Evolutionary conservation across 1,140 invertebrate species (phyloP).

Genomic region (Euglossa dilemma): DNA sequence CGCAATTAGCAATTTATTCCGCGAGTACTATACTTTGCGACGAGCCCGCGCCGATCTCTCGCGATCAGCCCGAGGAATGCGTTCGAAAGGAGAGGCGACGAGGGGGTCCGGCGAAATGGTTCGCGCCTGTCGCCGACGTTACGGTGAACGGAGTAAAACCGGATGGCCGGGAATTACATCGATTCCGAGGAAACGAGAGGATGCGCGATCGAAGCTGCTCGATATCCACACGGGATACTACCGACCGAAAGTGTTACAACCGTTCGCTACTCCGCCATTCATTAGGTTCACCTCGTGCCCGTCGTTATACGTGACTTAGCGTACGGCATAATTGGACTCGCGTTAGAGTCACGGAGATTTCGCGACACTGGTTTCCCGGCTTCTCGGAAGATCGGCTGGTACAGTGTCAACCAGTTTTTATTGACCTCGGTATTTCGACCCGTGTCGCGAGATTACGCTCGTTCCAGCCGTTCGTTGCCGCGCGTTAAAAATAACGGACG

Average conservation of each 20-base stretch:
- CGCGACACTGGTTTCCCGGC: neutral
- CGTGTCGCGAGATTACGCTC: neutral
- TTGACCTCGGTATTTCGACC: neutral
- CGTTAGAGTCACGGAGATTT: conserved; percentile 16
- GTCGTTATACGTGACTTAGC: conserved; percentile 22
- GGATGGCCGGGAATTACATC: conserved; percentile 19
- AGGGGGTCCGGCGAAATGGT: neutral
- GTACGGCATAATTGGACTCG: conserved; percentile 48
- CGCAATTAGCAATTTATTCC: conserved; percentile 25
- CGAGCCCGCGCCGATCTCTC: neutral
- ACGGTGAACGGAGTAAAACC: neutral
- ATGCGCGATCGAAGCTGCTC: neutral
- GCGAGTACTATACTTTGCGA: neutral
- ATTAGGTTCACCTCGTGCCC: conserved; percentile 39
- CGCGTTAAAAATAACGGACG: neutral
- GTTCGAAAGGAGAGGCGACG: neutral
- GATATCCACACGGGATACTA: conserved; percentile 23
- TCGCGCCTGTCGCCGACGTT: too few relatives aligned
- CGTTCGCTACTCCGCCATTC: conserved; percentile 54
- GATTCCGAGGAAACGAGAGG: conserved; percentile 48
- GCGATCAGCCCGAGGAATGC: neutral
- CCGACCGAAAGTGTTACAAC: conserved; percentile 13
- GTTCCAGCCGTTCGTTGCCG: neutral
- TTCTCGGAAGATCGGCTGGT: conserved; percentile 9
- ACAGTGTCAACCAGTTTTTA: conserved; percentile 18